phyloP scores from a whole-genome alignment of 2,888 invertebrate species.

The Erebia palarica region DNA sequence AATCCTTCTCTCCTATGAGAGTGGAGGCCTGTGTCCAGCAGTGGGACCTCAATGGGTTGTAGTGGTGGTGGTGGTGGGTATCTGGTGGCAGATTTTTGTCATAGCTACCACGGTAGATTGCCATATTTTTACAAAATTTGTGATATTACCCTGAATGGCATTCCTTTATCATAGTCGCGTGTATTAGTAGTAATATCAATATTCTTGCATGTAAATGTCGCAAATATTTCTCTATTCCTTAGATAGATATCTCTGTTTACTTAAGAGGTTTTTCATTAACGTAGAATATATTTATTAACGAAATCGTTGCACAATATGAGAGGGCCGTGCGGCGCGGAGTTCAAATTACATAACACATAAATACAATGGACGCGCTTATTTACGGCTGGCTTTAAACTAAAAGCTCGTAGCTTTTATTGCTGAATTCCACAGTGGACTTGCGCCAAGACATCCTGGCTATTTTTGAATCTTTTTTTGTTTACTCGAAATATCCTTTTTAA shows the following conservation, averaged over 20 bases:
- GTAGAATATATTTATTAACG: constrained; percentile 32
- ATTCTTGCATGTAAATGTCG: background rate
- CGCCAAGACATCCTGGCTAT: constrained; percentile 5
- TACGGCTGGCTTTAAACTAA: constrained; percentile 61
- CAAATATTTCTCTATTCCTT: background rate
- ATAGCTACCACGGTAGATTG: too few species aligned
- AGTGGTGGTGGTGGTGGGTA: too few species aligned
- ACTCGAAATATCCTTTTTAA: too few species aligned
- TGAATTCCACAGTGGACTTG: constrained; percentile 41
- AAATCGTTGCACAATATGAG: constrained; percentile 46
- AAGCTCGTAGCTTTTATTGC: constrained; percentile 53
- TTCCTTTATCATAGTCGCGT: too few species aligned
- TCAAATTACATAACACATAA: constrained; percentile 68
- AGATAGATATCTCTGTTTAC: constrained; percentile 8
- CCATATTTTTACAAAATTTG: too few species aligned
- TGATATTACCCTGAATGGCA: too few species aligned
- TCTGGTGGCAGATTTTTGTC: too few species aligned
- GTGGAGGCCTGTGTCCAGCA: too few species aligned
- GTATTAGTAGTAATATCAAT: background rate
- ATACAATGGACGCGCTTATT: constrained; percentile 64
- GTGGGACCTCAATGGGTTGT: too few species aligned
- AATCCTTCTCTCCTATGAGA: too few species aligned
- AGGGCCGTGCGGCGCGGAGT: constrained; percentile 46
- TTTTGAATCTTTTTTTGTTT: background rate
- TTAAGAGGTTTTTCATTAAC: constrained; percentile 33